Evolutionary conservation across 2,888 invertebrate species (phyloP), one percentile per base, ranked within the genome.

Genomic region (Amblyjoppa proteus): DNA sequence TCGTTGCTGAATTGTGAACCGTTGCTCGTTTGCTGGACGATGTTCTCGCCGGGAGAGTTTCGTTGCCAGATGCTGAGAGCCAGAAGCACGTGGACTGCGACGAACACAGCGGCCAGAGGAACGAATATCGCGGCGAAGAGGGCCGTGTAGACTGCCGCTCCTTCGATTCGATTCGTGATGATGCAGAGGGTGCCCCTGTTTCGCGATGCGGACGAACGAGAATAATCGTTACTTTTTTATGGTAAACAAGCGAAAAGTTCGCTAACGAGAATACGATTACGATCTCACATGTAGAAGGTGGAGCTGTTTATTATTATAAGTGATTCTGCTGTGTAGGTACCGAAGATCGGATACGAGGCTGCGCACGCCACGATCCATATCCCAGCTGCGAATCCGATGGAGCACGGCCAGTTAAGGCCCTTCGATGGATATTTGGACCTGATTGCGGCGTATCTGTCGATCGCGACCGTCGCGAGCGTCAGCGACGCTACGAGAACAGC

Each of bases 401-500:
- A 88, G 66, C 86, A 86, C n/a, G 83, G 81, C 90, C 90, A 90
- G 31, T 84, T 88, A 28, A 81, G 78, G 61, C 81, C 88, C 71
- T 88, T 86, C 0, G 86, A 77, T 3, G 89, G 86, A 87, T 83
- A 84, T 51, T 86, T 90, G 6, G 90, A 88, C 69, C 87, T 90
- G 38, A 92, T 87, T 2, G 91, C 90, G 31, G 84, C 61, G 87
- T 95, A 96, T 73, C 96, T 94, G 89, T 96, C 96, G 74, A 95
- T 86, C 2, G 96, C 95, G 28, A 96, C 95, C 20, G 94, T 94
- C 13, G 95, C 94, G 25, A 96, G 91, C 0, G 95, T 95, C 73
- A 95, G 90, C 16, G 95, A 95, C 88, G 95, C 95, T 1, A 94
- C 94, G 51, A 95, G 89, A 53, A 95, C 94, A 2, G 95, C 95